phyloP scores from a whole-genome alignment of 1,140 invertebrate species.

The Euura lappo region DNA sequence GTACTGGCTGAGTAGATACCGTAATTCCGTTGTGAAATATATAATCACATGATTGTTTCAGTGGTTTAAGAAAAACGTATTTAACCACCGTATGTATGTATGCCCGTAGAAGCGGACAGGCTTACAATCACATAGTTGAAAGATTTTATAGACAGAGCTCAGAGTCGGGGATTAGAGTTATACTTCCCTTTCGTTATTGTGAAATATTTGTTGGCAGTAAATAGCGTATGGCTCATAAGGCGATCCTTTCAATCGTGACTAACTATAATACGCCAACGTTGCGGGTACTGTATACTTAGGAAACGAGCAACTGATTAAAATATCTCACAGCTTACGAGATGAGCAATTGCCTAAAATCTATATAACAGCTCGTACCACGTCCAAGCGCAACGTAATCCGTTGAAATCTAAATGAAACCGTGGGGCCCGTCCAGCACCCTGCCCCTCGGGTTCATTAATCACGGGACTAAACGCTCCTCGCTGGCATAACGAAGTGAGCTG shows the following conservation, averaged over 20 bases:
- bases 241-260: too few species aligned
- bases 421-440: background rate
- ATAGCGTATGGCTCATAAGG: too few species aligned
- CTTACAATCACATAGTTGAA: background rate
- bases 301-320: too few species aligned
- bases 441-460: constrained; percentile 55
- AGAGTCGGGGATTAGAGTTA: background rate
- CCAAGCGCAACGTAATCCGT: background rate
- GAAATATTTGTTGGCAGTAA: background rate
- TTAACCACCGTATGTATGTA: constrained; percentile 1
- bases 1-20: background rate
- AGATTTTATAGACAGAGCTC: background rate
- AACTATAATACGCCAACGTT: too few species aligned
- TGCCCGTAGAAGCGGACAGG: too few species aligned
- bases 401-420: constrained; percentile 6
- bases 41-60: constrained; percentile 7
- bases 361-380: too few species aligned
- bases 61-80: background rate
- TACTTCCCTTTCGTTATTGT: background rate
- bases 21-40: constrained; percentile 2
- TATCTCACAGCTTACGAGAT: too few species aligned
- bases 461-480: constrained; percentile 46
- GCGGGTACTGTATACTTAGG: too few species aligned
- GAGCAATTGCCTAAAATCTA: too few species aligned
- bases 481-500: constrained; percentile 50